phyloP scores from a whole-genome alignment of 2,797 vertebrate species.

The Girardinus metallicus region DNA sequence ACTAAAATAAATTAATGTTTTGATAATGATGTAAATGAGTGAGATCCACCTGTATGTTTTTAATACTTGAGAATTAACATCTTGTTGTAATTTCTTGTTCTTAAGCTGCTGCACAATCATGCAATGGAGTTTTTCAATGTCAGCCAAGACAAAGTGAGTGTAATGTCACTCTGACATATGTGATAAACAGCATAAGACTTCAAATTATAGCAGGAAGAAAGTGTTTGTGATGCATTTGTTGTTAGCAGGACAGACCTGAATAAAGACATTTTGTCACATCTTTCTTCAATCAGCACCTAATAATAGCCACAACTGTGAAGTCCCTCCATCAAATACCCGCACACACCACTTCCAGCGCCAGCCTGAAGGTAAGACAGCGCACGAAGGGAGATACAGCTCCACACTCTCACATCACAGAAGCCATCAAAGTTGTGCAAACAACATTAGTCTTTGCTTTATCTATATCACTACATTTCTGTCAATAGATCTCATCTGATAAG shows the following conservation, averaged over 20 bases:
- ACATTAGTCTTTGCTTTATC: constrained; percentile 5
- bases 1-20: neutral
- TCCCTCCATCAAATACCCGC: neutral
- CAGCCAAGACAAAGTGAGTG: neutral
- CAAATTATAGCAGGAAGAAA: neutral
- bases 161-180: neutral
- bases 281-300: constrained; percentile 7
- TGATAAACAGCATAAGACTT: neutral
- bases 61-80: neutral
- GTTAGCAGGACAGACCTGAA: neutral
- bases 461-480: neutral
- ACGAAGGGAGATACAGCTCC: neutral
- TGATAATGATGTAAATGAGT: neutral
- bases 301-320: constrained; percentile 3
- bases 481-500: constrained; percentile 3
- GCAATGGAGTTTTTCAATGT: neutral
- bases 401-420: neutral
- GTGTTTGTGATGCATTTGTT: neutral
- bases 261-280: constrained; percentile 1
- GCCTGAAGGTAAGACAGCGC: neutral
- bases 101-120: neutral
- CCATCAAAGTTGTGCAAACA: constrained; percentile 15
- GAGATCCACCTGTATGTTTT: neutral
- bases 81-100: neutral
- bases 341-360: neutral